Conservation (phyloP, 2,113 vertebrate species). For the Odobenus rosmarus region DNA sequence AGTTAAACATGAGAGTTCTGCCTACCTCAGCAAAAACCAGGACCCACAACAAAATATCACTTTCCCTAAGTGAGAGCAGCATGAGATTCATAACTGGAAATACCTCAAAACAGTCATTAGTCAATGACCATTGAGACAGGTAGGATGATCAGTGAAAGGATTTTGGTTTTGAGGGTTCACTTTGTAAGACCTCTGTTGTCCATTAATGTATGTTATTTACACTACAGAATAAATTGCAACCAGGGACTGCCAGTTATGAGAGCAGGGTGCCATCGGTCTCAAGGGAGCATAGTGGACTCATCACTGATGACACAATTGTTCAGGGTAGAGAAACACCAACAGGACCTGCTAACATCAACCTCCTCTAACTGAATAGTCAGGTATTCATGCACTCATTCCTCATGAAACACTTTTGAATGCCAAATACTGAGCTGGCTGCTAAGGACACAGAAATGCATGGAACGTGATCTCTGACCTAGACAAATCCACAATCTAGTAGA, state of each 20-base stretch:
- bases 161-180: background rate
- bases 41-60: slow-evolving; percentile 11
- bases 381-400: background rate
- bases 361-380: background rate
- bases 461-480: background rate
- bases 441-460: background rate
- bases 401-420: background rate
- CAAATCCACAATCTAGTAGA: background rate
- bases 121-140: background rate
- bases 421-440: background rate
- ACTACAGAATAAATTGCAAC: background rate
- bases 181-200: background rate
- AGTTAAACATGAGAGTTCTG: background rate
- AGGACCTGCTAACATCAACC: background rate
- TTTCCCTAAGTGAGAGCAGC: background rate
- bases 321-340: background rate
- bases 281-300: background rate
- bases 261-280: background rate
- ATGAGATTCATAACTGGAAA: background rate
- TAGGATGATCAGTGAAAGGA: background rate
- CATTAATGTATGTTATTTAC: background rate
- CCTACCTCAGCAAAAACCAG: background rate
- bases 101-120: background rate
- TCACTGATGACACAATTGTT: background rate
- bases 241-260: background rate